phyloP scores from a whole-genome alignment of 2,797 vertebrate genomes.

The Loris lydekkerianus region DNA sequence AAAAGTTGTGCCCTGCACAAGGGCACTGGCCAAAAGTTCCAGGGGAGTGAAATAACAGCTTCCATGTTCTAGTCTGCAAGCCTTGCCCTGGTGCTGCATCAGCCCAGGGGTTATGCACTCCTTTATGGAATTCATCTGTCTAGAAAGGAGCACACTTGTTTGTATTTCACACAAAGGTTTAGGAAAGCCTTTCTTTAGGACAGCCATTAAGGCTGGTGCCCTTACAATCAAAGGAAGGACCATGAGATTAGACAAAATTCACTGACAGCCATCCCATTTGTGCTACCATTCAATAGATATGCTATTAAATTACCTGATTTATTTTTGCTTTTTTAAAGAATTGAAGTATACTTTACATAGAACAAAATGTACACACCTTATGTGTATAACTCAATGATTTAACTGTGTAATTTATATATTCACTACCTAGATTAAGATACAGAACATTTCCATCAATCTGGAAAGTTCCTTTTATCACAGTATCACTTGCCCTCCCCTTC shows the following conservation, averaged over 20 bases:
- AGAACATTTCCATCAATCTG: neutral
- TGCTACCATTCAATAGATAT: neutral
- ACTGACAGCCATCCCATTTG: neutral
- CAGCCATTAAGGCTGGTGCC: neutral
- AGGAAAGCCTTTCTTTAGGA: constrained; percentile 39
- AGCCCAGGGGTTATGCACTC: neutral
- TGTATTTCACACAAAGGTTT: constrained; percentile 11
- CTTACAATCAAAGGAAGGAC: constrained; percentile 38
- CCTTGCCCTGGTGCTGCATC: neutral
- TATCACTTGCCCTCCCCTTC: neutral
- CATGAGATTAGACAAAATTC: constrained; percentile 31
- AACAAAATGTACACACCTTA: constrained; percentile 43
- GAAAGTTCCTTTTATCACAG: constrained; percentile 34
- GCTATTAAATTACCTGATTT: neutral
- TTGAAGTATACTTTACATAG: constrained; percentile 19
- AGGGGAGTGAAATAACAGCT: neutral
- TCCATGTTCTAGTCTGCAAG: constrained; percentile 1
- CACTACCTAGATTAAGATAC: constrained; percentile 21
- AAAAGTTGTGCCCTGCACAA: neutral
- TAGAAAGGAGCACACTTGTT: constrained; percentile 26
- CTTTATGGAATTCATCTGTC: constrained; percentile 18
- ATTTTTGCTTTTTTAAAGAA: constrained; percentile 54
- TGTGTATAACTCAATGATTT: constrained; percentile 22
- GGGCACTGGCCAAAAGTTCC: neutral
- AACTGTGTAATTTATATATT: constrained; percentile 9